These are phyloP conservation scores for Rotaria sp. DNA, from an alignment of 2,888 invertebrate genomes.

Conservation along the genomic window DNA sequence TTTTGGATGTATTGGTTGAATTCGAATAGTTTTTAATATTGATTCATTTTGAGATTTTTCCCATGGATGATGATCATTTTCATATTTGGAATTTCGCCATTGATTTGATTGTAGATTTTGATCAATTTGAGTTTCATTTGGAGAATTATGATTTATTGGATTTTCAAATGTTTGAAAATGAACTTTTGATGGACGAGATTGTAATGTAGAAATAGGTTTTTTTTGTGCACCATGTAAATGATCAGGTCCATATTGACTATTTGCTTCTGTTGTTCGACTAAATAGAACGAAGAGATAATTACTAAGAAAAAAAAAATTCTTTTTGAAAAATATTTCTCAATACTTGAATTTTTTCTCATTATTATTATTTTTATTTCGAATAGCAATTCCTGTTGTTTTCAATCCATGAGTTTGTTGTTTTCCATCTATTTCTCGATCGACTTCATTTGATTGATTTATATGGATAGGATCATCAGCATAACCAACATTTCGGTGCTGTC, in stretches of 20 bases:
- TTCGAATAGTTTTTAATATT: background rate
- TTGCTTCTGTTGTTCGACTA: background rate
- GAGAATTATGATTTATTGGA: background rate
- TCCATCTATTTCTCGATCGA: too few relatives aligned
- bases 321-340: background rate
- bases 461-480: too few relatives aligned
- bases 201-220: background rate
- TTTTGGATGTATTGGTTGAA: background rate
- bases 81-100: background rate
- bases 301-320: background rate
- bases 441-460: too few relatives aligned
- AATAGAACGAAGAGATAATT: background rate
- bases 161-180: background rate
- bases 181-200: background rate
- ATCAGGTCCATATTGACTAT: background rate
- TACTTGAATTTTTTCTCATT: background rate
- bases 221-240: background rate
- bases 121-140: too few relatives aligned
- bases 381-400: background rate
- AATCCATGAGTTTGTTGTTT: background rate
- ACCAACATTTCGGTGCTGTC: background rate
- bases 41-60: background rate
- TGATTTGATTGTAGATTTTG: too few relatives aligned
- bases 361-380: background rate
- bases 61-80: background rate